Percentiles rank a stretch among this genome's conserved stretches.
phyloP scores from a whole-genome alignment of 2,797 vertebrate genomes.

The Enteromius paludinosus region DNA sequence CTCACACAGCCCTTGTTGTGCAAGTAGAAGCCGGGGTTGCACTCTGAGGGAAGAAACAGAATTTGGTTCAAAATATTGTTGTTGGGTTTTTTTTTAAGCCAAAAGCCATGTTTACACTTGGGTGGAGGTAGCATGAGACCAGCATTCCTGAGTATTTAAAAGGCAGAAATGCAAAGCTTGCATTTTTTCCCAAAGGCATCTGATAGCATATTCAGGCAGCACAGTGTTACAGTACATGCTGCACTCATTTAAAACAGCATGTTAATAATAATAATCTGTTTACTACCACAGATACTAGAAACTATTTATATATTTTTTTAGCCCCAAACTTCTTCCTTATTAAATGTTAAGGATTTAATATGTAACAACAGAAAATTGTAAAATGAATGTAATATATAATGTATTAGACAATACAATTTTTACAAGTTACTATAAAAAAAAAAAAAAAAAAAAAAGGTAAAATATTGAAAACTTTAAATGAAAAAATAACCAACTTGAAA shows the following conservation, averaged over 20 bases:
- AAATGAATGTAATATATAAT: too few species aligned
- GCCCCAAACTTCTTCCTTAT: not conserved
- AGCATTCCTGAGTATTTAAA: not conserved
- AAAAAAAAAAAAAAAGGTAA: too few species aligned
- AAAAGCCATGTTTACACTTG: not conserved
- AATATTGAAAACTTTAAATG: too few species aligned
- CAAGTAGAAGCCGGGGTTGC: constrained; percentile 88
- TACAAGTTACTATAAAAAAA: too few species aligned
- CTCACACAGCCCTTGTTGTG: constrained; percentile 89
- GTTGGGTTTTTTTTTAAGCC: not conserved
- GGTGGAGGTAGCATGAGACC: not conserved
- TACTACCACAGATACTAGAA: not conserved
- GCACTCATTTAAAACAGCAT: not conserved
- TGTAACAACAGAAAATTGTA: not conserved
- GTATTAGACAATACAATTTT: too few species aligned
- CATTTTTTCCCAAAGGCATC: too few species aligned
- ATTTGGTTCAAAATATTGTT: constrained; percentile 6
- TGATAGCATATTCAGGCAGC: not conserved
- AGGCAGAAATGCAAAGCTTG: not conserved
- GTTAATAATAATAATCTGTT: not conserved
- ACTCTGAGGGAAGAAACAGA: constrained; percentile 79
- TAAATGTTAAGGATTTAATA: not conserved
- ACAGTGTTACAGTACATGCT: not conserved
- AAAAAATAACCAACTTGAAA: not conserved
- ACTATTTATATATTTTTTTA: not conserved